phyloP scores from a whole-genome alignment of 2,113 vertebrate genomes.

The Albula glossodonta region DNA sequence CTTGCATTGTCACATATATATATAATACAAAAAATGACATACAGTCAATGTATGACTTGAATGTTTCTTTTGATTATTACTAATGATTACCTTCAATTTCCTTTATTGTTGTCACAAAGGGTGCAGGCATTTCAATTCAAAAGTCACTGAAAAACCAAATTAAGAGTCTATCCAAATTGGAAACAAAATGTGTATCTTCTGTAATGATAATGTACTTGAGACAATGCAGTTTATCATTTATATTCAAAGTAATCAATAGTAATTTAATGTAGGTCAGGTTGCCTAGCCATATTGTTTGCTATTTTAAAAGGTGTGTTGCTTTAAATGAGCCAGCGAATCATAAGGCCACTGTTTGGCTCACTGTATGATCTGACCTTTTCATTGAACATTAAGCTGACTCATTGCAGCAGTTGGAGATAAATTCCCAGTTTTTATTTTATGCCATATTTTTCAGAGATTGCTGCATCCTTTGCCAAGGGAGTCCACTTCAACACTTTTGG shows the following conservation, averaged over 20 bases:
- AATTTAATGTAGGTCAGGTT: not conserved
- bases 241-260: not conserved
- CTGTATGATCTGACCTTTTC: not conserved
- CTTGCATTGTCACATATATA: not conserved
- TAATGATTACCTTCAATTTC: no score
- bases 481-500: conserved; percentile 89
- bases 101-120: no score
- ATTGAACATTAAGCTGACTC: not conserved
- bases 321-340: not conserved
- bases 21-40: no score
- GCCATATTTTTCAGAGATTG: conserved; percentile 75
- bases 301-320: not conserved
- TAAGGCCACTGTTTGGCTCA: not conserved
- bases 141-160: no score
- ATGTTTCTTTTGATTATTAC: not conserved
- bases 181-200: not conserved
- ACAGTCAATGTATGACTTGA: no score
- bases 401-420: not conserved
- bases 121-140: no score
- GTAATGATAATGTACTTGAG: not conserved
- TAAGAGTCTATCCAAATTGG: no score
- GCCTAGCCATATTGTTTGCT: not conserved
- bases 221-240: not conserved
- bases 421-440: not conserved
- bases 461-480: conserved; percentile 68